Base-by-base conservation (phyloP, 2,888 invertebrate species). In the Sarcophaga carnaria region DNA sequence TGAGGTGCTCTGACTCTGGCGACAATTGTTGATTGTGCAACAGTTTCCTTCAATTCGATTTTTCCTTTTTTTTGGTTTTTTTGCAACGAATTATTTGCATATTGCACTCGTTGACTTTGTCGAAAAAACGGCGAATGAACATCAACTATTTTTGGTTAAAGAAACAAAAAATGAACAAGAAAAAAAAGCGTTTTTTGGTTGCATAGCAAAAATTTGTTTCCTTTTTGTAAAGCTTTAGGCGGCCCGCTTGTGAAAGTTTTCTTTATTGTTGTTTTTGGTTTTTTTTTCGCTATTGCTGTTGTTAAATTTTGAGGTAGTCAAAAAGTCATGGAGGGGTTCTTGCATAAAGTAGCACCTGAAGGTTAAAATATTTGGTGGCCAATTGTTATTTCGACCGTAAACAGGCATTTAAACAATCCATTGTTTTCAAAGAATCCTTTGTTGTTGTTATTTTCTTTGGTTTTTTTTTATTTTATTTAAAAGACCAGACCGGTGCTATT, bases 291-390 rank as follows among this genome's bases (percentile, higher is more conserved):
- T 70, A 8, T 54, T 54, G 17, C 3, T 54, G 17, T 54, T 54
- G 17, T 54, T 54, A 17, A 54, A 54, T 77, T 64, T 83, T 83
- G 74, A 72, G 76, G 80, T 80, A 80, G 80, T 80, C 71, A 80
- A 80, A 80, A 72, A 77, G 71, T 71, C 72, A 83, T 64, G 75
- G 81, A 87, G 75, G 75, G 54, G 17, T 14, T 54, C 84, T 82
- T 87, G 81, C 87, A 87, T 87, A 87, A 84, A 87, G 81, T 87
- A 82, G 84, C 87, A 87, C 87, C 87, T 82, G 81, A 84, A 84
- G 87, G 84, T 82, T 82, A 81, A 87, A 81, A 75, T 87, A 87
- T 87, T 87, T 87, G 81, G 83, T 84, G 81, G 84, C 79, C 87
- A 87, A 87, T 87, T 87, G 84, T 84, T 87, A 82, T 84, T 80